These are phyloP conservation scores for Erannis defoliaria DNA, from an alignment of 2,888 invertebrate genomes.

Conservation along the genomic window DNA sequence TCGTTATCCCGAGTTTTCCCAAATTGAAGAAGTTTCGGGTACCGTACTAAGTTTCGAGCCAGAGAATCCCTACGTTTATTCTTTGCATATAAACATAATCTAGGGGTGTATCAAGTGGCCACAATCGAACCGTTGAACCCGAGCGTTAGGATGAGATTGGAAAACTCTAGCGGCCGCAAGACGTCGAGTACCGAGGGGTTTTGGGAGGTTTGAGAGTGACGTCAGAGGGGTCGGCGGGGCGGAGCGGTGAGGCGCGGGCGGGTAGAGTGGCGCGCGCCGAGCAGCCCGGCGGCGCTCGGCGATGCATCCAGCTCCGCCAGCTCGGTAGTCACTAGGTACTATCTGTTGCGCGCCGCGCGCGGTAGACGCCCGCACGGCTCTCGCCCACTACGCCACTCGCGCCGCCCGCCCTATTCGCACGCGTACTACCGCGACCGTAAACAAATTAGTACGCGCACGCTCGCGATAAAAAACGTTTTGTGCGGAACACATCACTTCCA, in stretches of 20 bases:
- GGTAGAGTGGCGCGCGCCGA: constrained; percentile 67
- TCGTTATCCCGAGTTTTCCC: constrained; percentile 36
- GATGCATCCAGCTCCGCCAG: constrained; percentile 59
- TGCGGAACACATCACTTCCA: constrained; percentile 45
- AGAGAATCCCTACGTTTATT: constrained; percentile 42
- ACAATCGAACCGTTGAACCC: constrained; percentile 49
- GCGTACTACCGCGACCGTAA: constrained; percentile 66
- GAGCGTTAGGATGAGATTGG: constrained; percentile 47
- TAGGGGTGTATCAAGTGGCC: constrained; percentile 44
- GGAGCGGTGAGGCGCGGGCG: constrained; percentile 45
- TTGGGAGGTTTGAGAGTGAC: constrained; percentile 77
- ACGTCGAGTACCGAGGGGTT: constrained; percentile 67
- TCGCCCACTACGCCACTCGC: constrained; percentile 48
- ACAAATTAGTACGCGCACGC: constrained; percentile 68
- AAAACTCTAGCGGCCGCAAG: constrained; percentile 66
- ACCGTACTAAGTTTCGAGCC: constrained; percentile 27
- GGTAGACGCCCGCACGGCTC: constrained; percentile 67
- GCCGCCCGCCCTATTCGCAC: constrained; percentile 62
- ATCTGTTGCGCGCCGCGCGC: constrained; percentile 82
- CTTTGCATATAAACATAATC: constrained; percentile 48
- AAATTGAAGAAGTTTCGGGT: constrained; percentile 40
- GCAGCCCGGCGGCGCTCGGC: constrained; percentile 55
- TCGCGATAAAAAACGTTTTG: constrained; percentile 50
- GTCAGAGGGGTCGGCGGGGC: constrained; percentile 66
- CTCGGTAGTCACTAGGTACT: constrained; percentile 66